Percentiles rank a stretch among this genome's conserved stretches.
Evolutionary conservation across 2,797 vertebrate species (phyloP).

Genomic region (Eleutherodactylus coqui): DNA sequence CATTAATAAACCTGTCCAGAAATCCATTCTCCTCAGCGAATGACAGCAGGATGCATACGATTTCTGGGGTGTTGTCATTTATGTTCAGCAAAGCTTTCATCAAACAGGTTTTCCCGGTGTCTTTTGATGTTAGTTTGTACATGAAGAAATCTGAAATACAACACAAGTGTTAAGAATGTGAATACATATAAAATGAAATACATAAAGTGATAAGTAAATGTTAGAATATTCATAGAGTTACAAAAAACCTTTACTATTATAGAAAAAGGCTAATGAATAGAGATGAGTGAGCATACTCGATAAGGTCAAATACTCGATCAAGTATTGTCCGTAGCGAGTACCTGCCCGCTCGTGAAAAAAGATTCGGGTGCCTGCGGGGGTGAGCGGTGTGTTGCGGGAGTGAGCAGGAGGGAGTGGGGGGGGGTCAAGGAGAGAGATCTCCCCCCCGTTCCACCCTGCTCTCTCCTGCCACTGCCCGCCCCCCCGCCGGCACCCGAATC

Average conservation of each 20-base stretch:
- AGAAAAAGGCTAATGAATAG: not conserved
- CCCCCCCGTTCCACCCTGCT: too few relatives aligned
- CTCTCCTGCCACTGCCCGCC: too few relatives aligned
- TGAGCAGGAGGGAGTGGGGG: too few relatives aligned
- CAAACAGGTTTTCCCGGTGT: constrained; percentile 81
- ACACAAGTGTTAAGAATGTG: not conserved
- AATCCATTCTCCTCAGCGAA: constrained; percentile 77
- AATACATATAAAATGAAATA: not conserved
- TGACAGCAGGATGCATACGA: constrained; percentile 71
- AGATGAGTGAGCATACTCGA: too few relatives aligned
- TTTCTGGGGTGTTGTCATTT: constrained; percentile 74
- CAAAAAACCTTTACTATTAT: not conserved
- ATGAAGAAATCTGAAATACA: constrained; percentile 76
- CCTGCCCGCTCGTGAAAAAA: too few relatives aligned
- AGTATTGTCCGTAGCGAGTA: too few relatives aligned
- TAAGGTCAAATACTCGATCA: too few relatives aligned
- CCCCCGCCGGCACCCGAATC: too few relatives aligned
- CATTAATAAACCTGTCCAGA: constrained; percentile 77
- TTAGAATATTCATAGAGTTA: not conserved
- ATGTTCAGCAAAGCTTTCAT: constrained; percentile 84
- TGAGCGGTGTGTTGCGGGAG: too few relatives aligned
- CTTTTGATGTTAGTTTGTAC: constrained; percentile 77
- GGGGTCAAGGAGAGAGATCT: too few relatives aligned
- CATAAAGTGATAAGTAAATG: not conserved
- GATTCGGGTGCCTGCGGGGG: too few relatives aligned